A percentile compares a stretch with the other conserved stretches of the same genome.
phyloP scores from a whole-genome alignment of 2,113 vertebrate species.

The Trematocara zebra region DNA sequence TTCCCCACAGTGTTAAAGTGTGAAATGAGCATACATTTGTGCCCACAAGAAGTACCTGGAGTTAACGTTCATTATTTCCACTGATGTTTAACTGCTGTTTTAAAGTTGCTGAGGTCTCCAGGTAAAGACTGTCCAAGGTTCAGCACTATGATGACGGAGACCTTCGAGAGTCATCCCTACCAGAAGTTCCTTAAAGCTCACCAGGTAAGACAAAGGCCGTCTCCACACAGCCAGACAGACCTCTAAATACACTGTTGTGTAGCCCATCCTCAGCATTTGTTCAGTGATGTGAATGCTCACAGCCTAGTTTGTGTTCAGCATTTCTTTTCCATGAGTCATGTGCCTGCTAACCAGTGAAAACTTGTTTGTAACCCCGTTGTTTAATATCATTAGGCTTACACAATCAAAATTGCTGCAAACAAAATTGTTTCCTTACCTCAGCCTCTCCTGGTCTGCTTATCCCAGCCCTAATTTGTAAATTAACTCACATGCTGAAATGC shows the following conservation, averaged over 20 bases:
- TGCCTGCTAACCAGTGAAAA: slow-evolving; percentile 4
- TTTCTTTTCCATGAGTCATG: slow-evolving; percentile 22
- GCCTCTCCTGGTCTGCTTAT: neutral
- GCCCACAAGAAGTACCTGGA: neutral
- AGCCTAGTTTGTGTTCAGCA: slow-evolving; percentile 5
- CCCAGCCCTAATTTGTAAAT: neutral
- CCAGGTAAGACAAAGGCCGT: slow-evolving; percentile 30
- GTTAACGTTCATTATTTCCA: neutral
- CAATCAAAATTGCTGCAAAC: neutral
- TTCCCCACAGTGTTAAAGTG: neutral
- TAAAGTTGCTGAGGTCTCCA: slow-evolving; percentile 76
- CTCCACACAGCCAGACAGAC: neutral
- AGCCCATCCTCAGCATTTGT: neutral
- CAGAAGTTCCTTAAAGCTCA: slow-evolving; percentile 58
- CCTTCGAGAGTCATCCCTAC: slow-evolving; percentile 68
- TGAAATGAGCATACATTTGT: slow-evolving; percentile 21
- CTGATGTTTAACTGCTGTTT: neutral
- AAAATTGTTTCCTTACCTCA: neutral
- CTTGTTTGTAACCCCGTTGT: neutral
- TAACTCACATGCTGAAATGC: slow-evolving; percentile 6
- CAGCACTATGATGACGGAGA: slow-evolving; percentile 73
- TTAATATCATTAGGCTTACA: neutral
- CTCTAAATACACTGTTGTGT: neutral
- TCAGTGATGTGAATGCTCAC: neutral
- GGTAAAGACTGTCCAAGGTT: slow-evolving; percentile 75